Percentiles rank a stretch among this genome's conserved stretches.
Evolutionary conservation across 2,888 invertebrate genomes (phyloP).

Genomic region (Lithophane leautieri): DNA sequence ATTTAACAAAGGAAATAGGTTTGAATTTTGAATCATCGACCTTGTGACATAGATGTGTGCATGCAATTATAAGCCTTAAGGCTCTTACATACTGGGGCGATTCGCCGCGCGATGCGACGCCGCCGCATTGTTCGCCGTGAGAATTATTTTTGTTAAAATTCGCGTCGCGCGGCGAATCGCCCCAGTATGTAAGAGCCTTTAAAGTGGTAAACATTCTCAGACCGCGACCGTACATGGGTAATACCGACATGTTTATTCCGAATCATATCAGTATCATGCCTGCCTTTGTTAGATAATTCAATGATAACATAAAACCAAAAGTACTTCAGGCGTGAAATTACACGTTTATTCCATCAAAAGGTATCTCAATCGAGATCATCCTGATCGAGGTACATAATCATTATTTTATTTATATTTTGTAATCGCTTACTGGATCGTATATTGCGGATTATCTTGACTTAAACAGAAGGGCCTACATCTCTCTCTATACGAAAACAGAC

Average conservation of each 20-base stretch:
- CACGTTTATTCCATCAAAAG: conserved; percentile 32
- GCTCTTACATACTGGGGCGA: too few species aligned
- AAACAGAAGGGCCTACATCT: not conserved
- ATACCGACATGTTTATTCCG: not conserved
- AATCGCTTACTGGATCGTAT: not conserved
- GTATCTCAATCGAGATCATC: conserved; percentile 19
- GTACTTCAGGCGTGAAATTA: conserved; percentile 29
- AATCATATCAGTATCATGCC: not conserved
- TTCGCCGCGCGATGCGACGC: too few species aligned
- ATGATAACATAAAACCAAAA: conserved; percentile 12
- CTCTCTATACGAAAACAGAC: not conserved
- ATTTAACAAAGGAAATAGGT: too few species aligned
- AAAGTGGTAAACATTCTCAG: too few species aligned
- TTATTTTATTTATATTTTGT: conserved; percentile 34
- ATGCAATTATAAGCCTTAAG: too few species aligned
- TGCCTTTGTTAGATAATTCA: conserved; percentile 23
- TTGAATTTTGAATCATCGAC: too few species aligned
- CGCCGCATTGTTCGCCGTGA: too few species aligned
- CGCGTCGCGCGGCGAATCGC: too few species aligned
- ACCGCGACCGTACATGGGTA: not conserved
- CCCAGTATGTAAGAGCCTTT: too few species aligned
- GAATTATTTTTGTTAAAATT: too few species aligned
- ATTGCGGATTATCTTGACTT: not conserved
- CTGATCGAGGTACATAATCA: not conserved
- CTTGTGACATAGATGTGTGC: too few species aligned